A percentile compares a stretch with the other conserved stretches of the same genome.
phyloP scores from a whole-genome alignment of 2,888 invertebrate species.

The Lasioglossum leucozonium region DNA sequence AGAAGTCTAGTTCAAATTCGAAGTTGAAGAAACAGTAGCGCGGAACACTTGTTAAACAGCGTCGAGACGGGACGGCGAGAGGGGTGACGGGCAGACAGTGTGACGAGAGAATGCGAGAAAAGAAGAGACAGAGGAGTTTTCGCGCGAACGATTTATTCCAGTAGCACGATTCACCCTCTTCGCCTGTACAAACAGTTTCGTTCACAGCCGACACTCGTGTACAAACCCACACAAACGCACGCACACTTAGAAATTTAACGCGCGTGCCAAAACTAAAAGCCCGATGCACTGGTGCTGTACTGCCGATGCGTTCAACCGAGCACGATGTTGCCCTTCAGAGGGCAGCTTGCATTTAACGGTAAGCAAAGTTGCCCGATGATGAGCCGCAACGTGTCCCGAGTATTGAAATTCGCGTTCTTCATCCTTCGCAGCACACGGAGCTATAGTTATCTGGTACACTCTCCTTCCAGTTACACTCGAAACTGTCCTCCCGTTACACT shows the following conservation, averaged over 20 bases:
- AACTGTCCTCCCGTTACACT: background rate
- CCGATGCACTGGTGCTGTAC: slow-evolving; percentile 20
- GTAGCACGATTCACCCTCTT: slow-evolving; percentile 5
- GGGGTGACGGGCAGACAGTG: background rate
- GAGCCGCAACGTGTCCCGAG: slow-evolving; percentile 84
- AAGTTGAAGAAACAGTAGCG: background rate
- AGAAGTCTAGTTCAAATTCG: background rate
- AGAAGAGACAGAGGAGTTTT: background rate
- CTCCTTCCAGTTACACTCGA: background rate
- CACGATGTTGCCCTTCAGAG: slow-evolving; percentile 85
- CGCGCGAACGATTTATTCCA: slow-evolving; percentile 38
- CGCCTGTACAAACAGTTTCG: background rate
- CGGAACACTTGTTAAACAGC: too few relatives aligned
- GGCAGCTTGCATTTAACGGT: slow-evolving; percentile 85
- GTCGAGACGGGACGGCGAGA: background rate
- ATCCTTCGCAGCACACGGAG: background rate
- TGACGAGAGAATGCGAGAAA: background rate
- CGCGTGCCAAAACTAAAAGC: background rate
- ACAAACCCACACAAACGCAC: background rate
- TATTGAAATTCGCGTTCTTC: slow-evolving; percentile 3
- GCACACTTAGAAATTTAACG: background rate
- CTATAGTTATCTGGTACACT: background rate
- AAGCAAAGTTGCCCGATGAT: slow-evolving; percentile 85
- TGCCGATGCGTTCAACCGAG: slow-evolving; percentile 48
- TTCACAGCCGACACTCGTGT: background rate